Conservation (phyloP, 1,140 invertebrate species). For the Euura saliciscinereae region DNA sequence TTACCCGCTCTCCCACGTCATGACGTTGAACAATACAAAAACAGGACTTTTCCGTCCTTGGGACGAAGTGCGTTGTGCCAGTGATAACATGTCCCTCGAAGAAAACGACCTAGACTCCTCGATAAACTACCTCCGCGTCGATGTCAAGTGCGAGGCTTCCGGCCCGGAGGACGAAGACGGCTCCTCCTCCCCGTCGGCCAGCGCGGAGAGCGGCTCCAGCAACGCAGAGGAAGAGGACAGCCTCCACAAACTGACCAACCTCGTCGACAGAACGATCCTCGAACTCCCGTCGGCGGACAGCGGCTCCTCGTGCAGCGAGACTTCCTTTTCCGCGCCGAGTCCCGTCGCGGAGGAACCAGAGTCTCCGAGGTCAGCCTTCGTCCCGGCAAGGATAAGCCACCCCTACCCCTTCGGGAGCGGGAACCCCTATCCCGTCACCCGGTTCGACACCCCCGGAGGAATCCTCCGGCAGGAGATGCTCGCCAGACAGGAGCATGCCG, state of each 20-base stretch:
- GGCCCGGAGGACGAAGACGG: constrained; percentile 1
- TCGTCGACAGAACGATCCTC: constrained; percentile 9
- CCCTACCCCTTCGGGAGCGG: too few relatives aligned
- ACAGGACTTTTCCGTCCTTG: constrained; percentile 42
- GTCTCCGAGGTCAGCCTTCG: constrained; percentile 20
- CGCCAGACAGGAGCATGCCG: neutral
- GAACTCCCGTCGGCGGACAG: constrained; percentile 4
- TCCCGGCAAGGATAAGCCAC: neutral
- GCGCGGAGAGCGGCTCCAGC: too few relatives aligned
- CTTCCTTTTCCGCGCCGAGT: constrained; percentile 3
- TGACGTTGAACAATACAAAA: constrained; percentile 27
- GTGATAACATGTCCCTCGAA: neutral
- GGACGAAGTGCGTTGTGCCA: constrained; percentile 19
- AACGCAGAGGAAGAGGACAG: constrained; percentile 21
- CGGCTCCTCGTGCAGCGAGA: constrained; percentile 8
- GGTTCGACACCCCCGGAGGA: too few relatives aligned
- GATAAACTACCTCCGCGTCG: neutral
- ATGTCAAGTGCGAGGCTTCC: constrained; percentile 14
- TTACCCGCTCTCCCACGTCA: too few relatives aligned
- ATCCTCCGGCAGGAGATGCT: too few relatives aligned
- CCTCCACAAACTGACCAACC: constrained; percentile 19
- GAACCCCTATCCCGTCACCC: too few relatives aligned
- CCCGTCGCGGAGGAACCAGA: too few relatives aligned
- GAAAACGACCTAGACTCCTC: neutral
- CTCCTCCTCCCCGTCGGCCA: neutral